These are phyloP conservation scores for Epinephelus moara DNA, from an alignment of 2,113 vertebrate species.

Conservation along the genomic window DNA sequence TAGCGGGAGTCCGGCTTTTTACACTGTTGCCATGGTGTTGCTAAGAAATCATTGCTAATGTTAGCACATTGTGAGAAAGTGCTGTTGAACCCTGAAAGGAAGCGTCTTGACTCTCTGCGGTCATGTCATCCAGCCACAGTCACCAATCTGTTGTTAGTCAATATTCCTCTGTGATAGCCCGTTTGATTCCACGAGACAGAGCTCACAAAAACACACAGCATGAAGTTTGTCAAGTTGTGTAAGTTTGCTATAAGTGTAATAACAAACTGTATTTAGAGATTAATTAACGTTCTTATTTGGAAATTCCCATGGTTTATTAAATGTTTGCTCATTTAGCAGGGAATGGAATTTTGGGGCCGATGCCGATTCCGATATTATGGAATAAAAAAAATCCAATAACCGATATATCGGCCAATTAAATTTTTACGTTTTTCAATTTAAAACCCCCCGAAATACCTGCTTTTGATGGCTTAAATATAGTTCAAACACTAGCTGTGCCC, in stretches of 20 bases:
- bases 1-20: slow-evolving; percentile 46
- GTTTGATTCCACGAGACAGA: slow-evolving; percentile 9
- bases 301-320: slow-evolving; percentile 7
- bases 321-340: slow-evolving; percentile 4
- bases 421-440: too few species aligned
- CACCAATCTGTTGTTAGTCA: slow-evolving; percentile 3
- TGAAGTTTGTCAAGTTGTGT: not conserved
- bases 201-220: not conserved
- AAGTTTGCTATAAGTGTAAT: not conserved
- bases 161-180: not conserved
- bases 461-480: too few species aligned
- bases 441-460: too few species aligned
- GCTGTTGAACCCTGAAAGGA: not conserved
- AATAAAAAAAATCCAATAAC: too few species aligned
- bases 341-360: not conserved
- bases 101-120: slow-evolving; percentile 3
- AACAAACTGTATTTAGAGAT: not conserved
- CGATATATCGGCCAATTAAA: too few species aligned
- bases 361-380: too few species aligned
- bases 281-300: not conserved
- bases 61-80: slow-evolving; percentile 20
- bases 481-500: too few species aligned
- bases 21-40: slow-evolving; percentile 53
- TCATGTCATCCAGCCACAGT: slow-evolving; percentile 30
- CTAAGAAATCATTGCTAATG: slow-evolving; percentile 46